A percentile compares a stretch with the other conserved stretches of the same genome.
These are phyloP conservation scores for Lamellibrachia columna DNA, from an alignment of 2,888 invertebrate species.

Conservation along the genomic window DNA sequence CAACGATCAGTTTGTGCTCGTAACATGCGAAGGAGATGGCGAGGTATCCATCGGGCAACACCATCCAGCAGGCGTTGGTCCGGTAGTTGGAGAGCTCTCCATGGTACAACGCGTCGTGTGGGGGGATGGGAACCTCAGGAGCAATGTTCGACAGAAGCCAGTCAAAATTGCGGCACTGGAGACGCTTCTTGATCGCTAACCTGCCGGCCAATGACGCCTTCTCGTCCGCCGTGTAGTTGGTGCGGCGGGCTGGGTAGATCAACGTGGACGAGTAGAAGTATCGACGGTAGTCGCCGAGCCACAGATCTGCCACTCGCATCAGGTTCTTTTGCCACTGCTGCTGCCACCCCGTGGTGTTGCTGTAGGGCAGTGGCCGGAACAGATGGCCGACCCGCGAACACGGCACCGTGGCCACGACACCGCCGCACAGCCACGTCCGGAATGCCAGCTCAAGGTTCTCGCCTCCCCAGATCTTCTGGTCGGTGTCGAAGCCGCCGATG, in stretches of 20 bases:
- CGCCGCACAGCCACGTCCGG: conserved; percentile 38
- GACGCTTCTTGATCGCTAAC: conserved; percentile 78
- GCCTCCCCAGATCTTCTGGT: conserved; percentile 38
- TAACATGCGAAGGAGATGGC: conserved; percentile 34
- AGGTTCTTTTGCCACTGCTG: conserved; percentile 35
- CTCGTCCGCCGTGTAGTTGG: conserved; percentile 27
- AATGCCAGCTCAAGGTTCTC: conserved; percentile 40
- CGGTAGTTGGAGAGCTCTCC: conserved; percentile 36
- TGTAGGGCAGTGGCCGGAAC: conserved; percentile 33
- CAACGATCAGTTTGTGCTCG: conserved; percentile 35
- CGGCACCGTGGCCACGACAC: conserved; percentile 34
- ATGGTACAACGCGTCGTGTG: conserved; percentile 28
- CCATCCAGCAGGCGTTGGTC: conserved; percentile 36
- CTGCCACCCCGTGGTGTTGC: background rate
- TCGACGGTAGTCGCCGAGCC: conserved; percentile 33
- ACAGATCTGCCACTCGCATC: conserved; percentile 36
- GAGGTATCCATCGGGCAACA: conserved; percentile 35
- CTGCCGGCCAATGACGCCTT: conserved; percentile 62
- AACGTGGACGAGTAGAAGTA: conserved; percentile 37
- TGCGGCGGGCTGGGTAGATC: conserved; percentile 25
- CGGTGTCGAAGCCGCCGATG: conserved; percentile 37
- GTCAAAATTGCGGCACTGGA: conserved; percentile 92
- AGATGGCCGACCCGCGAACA: conserved; percentile 39
- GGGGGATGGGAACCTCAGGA: conserved; percentile 77
- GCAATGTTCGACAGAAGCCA: conserved; percentile 97